A percentile compares a stretch with the other conserved stretches of the same genome.
phyloP scores from a whole-genome alignment of 2,888 invertebrate genomes.

The Odontocolon sp. region DNA sequence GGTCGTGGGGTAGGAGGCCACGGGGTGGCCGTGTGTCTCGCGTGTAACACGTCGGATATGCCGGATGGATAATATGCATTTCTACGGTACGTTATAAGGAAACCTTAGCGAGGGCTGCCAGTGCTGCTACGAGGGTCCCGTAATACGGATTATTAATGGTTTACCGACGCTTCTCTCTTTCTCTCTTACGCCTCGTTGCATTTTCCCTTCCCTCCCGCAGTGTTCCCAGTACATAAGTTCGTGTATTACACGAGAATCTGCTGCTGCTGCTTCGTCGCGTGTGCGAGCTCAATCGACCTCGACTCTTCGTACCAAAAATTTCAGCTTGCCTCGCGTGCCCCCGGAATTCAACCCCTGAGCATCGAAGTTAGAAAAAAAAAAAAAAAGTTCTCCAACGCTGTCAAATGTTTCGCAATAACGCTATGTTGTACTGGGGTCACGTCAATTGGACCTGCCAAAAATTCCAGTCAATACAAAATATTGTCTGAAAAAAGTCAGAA shows the following conservation, averaged over 20 bases:
- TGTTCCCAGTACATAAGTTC: constrained; percentile 31
- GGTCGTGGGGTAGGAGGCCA: constrained; percentile 39
- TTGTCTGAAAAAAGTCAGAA: too few relatives aligned
- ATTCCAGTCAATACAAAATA: too few relatives aligned
- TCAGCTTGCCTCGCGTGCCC: constrained; percentile 20
- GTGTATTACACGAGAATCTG: constrained; percentile 43
- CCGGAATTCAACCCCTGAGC: constrained; percentile 1
- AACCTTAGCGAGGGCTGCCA: constrained; percentile 70
- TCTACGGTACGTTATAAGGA: constrained; percentile 78
- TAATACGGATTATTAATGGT: constrained; percentile 76
- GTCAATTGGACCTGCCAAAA: too few relatives aligned
- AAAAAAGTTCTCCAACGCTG: background rate
- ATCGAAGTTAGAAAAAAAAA: background rate
- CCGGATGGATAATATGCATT: constrained; percentile 79
- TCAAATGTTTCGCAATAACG: constrained; percentile 18
- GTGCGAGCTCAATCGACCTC: constrained; percentile 44
- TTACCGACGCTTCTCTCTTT: constrained; percentile 64
- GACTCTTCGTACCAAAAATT: constrained; percentile 26
- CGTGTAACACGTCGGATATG: constrained; percentile 77
- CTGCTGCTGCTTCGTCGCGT: constrained; percentile 24
- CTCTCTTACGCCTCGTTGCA: constrained; percentile 6
- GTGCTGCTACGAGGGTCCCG: constrained; percentile 60
- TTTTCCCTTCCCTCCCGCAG: constrained; percentile 33
- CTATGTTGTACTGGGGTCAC: background rate
- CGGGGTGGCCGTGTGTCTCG: constrained; percentile 67